These are phyloP conservation scores for Lepidurus arcticus DNA, from an alignment of 1,140 invertebrate species.

Conservation along the genomic window DNA sequence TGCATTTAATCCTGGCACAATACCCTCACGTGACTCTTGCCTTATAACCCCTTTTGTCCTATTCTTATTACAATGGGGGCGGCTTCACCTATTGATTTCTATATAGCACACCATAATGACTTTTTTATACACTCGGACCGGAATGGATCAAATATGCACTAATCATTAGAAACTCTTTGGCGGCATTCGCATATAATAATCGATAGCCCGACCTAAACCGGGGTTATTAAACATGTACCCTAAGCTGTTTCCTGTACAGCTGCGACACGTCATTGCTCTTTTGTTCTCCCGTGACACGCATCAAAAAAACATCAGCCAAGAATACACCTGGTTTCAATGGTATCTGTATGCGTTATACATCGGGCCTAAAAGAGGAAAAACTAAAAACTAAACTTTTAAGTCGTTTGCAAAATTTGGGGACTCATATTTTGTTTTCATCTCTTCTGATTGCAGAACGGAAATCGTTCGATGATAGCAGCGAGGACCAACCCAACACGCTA, in stretches of 20 bases:
- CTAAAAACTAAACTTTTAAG: background rate
- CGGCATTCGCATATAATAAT: background rate
- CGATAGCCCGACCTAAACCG: background rate
- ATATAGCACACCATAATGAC: background rate
- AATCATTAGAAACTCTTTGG: background rate
- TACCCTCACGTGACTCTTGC: background rate
- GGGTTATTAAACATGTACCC: background rate
- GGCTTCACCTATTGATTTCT: background rate
- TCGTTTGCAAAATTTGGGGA: background rate
- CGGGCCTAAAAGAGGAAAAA: background rate
- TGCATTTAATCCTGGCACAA: background rate
- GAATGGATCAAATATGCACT: background rate
- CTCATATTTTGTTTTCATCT: background rate
- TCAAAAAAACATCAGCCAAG: background rate
- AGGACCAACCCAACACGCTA: conserved; percentile 27
- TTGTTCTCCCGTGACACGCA: background rate
- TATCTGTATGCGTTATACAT: background rate
- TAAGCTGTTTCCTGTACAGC: background rate
- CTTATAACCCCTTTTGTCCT: conserved; percentile 3
- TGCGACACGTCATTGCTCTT: background rate
- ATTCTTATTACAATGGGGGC: background rate
- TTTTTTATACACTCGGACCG: background rate
- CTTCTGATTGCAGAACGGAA: background rate
- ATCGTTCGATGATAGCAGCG: background rate
- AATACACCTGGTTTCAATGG: background rate